phyloP scores from a whole-genome alignment of 23 tunicate species.

The Clavelina lepadiformis region DNA sequence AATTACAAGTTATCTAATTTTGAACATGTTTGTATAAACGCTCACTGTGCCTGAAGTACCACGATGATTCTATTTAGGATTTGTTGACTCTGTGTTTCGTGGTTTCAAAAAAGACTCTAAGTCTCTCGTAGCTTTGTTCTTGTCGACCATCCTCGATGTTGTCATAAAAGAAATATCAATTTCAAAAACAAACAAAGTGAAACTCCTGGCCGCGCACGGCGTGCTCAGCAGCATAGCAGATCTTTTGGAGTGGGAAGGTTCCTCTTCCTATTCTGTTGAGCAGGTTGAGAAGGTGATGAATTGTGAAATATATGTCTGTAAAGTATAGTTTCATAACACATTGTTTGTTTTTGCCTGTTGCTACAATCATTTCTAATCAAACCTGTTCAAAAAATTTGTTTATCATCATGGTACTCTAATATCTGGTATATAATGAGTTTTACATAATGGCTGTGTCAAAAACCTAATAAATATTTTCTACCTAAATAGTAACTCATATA shows the following conservation, averaged over 20 bases:
- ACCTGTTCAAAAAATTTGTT: too few relatives aligned
- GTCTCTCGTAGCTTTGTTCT: constrained; percentile 26
- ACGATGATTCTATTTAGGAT: constrained; percentile 10
- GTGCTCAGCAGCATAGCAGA: constrained; percentile 28
- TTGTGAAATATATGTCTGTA: too few relatives aligned
- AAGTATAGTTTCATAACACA: too few relatives aligned
- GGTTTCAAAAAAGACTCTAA: constrained; percentile 23
- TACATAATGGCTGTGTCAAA: too few relatives aligned
- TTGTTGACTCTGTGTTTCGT: constrained; percentile 34
- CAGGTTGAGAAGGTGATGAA: background rate
- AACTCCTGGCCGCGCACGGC: constrained; percentile 30
- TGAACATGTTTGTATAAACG: background rate
- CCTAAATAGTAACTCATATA: too few relatives aligned
- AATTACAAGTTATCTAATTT: too few relatives aligned
- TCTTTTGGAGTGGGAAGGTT: constrained; percentile 52
- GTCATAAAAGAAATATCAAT: constrained; percentile 24
- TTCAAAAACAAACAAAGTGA: constrained; percentile 45
- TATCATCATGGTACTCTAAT: too few relatives aligned
- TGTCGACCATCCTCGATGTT: constrained; percentile 21
- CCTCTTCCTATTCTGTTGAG: constrained; percentile 2
- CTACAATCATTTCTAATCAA: too few relatives aligned
- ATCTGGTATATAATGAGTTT: too few relatives aligned
- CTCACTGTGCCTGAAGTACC: background rate
- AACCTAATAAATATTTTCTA: too few relatives aligned
- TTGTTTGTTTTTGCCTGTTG: too few relatives aligned